Evolutionary conservation across 2,797 vertebrate species (phyloP), one percentile per base, ranked within the genome.

Genomic region (Phoebastria nigripes): DNA sequence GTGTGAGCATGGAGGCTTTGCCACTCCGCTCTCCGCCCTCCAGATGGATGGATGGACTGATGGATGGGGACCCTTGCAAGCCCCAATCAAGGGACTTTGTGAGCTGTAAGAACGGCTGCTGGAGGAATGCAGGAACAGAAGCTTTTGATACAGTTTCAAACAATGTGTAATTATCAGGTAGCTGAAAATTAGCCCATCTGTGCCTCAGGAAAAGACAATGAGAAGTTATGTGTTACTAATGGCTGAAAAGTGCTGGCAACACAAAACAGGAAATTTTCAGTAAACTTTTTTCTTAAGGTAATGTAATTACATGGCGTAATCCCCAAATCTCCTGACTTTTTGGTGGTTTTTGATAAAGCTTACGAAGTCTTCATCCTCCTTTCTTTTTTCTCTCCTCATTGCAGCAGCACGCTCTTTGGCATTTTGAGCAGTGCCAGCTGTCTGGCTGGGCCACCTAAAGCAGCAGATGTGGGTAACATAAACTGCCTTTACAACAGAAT

Each of bases 111-210:
- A 78, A 56, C 0, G 13, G 77, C 85, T 90, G 94, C 56, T n/a
- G 82, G 69, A 94, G 65, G 62, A 74, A 54, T 31, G 58, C 77
- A 84, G 83, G 61, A 95, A 59, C 39, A 82, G 94, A 87, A 96
- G 95, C 93, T 93, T 96, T 95, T 90, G 94, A 97, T 96, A 93
- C 73, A 15, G 73, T 93, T 97, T 96, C 96, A 95, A 97, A 97
- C 93, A 95, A 96, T 77, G 88, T 52, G 90, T 93, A 97, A 97
- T 96, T 96, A 96, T 97, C 96, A 97, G 96, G 96, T 96, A 97
- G 90, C 86, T 96, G 94, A 90, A 97, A 96, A 96, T 95, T 89
- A 94, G 96, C 95, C 94, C 95, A 94, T 96, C 96, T 96, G 93
- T 89, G 95, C 96, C 95, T 97, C 77, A 0, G 83, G 95, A 87